Evolutionary conservation across 2,888 invertebrate species (phyloP), one percentile per base, ranked within the genome.

Genomic region (Parasteatoda lunata): DNA sequence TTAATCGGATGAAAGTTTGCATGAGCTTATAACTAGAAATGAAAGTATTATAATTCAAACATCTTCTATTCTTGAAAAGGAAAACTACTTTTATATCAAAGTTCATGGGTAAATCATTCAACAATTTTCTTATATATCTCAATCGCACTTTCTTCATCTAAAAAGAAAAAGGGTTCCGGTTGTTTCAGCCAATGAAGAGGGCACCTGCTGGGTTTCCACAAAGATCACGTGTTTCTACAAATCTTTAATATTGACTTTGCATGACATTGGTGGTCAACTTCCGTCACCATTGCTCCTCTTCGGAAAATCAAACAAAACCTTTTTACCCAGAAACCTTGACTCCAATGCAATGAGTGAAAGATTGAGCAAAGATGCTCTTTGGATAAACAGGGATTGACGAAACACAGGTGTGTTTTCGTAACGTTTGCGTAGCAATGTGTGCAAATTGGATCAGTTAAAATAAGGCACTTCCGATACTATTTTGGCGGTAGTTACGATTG

Each of bases 201-300:
- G 59, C 59, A n/a, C 59, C 59, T 13, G 11, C 59, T 7, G 59
- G 9, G 9, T 9, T 59, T 59, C n/a, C 11, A 9, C 9, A 59
- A 59, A 59, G 59, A 59, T 9, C 59, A 59, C 59, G 59, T 59
- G 59, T 30, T 30, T 30, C 30, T 30, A 30, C 30, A 59, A 8
- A 59, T 4, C 11, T 59, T n/a, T 59, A 15, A 54, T 73, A 47
- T 73, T 73, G 73, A 73, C 59, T 45, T 73, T 47, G 30, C 13
- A 54, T 54, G n/a, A 8, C 30, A 73, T n/a, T 59, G 30, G 45
- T 59, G 73, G 11, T 45, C 73, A 54, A 73, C 73, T 73, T 73
- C 73, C 73, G 73, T 45, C 30, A 54, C 73, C 65, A 3, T 5
- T 59, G 59, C 59, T 59, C 59, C 59, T 13, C 59, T 59, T 9